A percentile compares a stretch with the other conserved stretches of the same genome.
phyloP scores from a whole-genome alignment of 1,140 invertebrate species.

The Pseudomyrmex flavicornis region DNA sequence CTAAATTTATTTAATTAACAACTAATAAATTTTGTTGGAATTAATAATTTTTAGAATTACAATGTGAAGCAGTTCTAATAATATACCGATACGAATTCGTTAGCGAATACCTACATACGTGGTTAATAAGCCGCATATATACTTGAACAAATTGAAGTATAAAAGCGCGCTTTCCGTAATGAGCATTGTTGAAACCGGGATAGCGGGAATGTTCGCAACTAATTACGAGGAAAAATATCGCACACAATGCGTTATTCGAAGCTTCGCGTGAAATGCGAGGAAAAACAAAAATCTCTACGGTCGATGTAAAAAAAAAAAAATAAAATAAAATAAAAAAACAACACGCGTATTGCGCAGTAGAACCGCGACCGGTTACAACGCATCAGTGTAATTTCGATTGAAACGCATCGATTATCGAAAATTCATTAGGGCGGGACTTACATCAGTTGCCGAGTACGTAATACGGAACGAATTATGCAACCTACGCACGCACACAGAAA shows the following conservation, averaged over 20 bases:
- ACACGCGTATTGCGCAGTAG: background rate
- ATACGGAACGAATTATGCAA: slow-evolving; percentile 41
- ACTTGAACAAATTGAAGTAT: background rate
- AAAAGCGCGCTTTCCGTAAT: background rate
- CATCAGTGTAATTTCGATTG: slow-evolving; percentile 2
- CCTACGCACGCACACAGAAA: slow-evolving; percentile 5
- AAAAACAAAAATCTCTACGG: background rate
- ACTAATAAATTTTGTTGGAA: too few species aligned
- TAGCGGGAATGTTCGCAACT: slow-evolving; percentile 12
- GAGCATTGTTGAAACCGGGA: background rate
- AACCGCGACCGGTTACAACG: background rate
- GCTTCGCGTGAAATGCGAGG: background rate
- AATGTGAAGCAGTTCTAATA: background rate
- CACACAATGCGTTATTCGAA: slow-evolving; percentile 12
- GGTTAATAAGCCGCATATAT: background rate
- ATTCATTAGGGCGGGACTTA: slow-evolving; percentile 49
- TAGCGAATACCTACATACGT: background rate
- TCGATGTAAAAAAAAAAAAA: background rate
- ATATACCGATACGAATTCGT: background rate
- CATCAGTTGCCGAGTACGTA: slow-evolving; percentile 2
- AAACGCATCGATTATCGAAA: slow-evolving; percentile 41
- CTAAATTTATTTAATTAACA: too few species aligned
- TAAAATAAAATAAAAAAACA: background rate
- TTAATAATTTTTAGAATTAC: too few species aligned
- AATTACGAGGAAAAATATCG: slow-evolving; percentile 24